These are phyloP conservation scores for Pedionomus torquatus DNA, from an alignment of 2,113 vertebrate genomes.

Conservation along the genomic window DNA sequence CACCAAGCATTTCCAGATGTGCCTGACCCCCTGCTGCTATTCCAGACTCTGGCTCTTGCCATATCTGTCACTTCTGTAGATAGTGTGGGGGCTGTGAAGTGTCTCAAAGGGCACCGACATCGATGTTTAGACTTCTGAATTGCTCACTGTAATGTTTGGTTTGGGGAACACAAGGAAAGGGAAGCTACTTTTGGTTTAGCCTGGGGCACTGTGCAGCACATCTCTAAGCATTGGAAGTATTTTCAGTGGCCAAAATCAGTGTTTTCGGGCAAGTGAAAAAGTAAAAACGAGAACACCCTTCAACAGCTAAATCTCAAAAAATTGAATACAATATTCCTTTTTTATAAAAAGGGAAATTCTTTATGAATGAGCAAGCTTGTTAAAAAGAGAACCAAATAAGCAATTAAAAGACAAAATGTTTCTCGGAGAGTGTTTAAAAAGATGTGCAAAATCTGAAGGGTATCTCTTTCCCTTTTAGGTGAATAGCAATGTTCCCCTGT, in stretches of 20 bases:
- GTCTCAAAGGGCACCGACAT: neutral
- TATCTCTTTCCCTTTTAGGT: neutral
- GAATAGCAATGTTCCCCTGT: fast-evolving
- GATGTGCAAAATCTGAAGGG: neutral
- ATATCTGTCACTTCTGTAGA: neutral
- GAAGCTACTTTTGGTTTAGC: neutral
- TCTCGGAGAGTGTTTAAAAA: neutral
- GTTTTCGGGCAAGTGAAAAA: neutral
- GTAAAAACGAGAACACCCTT: neutral
- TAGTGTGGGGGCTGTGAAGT: neutral
- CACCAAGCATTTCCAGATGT: neutral
- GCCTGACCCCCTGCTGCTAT: neutral
- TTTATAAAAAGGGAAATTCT: neutral
- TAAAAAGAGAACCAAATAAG: neutral
- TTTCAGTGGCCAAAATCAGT: neutral
- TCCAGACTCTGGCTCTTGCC: neutral
- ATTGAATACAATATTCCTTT: neutral
- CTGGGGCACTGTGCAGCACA: neutral
- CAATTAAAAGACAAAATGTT: neutral
- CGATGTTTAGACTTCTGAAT: neutral
- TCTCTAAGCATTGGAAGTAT: neutral
- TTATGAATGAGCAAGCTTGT: neutral
- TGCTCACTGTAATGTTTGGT: neutral
- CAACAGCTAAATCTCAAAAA: neutral
- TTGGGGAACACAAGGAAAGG: neutral